Conservation (phyloP, 2,888 invertebrate species). For the Sycophila texana region DNA sequence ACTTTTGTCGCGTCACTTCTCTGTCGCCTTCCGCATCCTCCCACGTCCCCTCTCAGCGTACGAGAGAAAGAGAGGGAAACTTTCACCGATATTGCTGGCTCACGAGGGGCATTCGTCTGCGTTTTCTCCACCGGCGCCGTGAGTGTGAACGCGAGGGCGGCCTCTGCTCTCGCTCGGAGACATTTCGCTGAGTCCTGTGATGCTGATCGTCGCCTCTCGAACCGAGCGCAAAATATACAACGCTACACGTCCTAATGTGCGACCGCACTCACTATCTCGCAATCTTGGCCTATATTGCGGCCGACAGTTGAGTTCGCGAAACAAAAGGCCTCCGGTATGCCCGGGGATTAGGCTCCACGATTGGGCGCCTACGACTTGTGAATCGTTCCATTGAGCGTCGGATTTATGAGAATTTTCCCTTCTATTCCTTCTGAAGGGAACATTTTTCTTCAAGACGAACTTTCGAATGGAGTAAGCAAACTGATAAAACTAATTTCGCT, state of each 20-base stretch:
- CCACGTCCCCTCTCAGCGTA: neutral
- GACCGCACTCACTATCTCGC: conserved; percentile 7
- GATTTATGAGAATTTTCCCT: too few species aligned
- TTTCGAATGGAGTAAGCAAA: too few species aligned
- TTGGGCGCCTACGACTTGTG: neutral
- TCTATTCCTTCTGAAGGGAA: neutral
- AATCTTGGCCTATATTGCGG: conserved; percentile 48
- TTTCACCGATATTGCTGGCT: conserved; percentile 39
- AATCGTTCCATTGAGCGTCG: too few species aligned
- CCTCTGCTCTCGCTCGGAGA: conserved; percentile 8
- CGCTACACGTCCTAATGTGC: conserved; percentile 6
- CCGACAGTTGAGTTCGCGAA: neutral
- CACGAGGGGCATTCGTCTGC: conserved; percentile 1
- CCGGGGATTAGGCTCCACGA: neutral
- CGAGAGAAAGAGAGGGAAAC: neutral
- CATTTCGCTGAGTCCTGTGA: conserved; percentile 46
- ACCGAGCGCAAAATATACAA: conserved; percentile 3
- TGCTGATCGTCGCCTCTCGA: conserved; percentile 25
- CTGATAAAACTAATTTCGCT: too few species aligned
- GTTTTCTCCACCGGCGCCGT: neutral
- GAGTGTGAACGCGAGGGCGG: too few species aligned
- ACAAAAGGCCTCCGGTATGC: neutral
- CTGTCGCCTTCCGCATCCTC: neutral
- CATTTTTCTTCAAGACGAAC: neutral
- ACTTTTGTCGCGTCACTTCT: conserved; percentile 43